phyloP scores from a whole-genome alignment of 2,113 vertebrate species.

The Eonycteris spelaea region DNA sequence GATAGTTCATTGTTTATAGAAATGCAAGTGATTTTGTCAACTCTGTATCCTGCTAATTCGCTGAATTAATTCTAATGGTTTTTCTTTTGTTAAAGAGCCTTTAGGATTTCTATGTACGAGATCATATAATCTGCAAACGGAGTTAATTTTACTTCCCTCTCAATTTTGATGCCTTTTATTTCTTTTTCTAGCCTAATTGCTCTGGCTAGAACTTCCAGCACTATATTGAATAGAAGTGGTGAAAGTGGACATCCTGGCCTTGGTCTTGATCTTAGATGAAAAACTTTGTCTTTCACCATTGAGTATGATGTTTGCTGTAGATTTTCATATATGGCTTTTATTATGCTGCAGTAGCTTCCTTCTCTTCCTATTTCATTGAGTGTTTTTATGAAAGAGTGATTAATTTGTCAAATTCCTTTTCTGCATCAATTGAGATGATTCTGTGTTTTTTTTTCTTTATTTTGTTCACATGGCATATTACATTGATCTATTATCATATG shows the following conservation, averaged over 20 bases:
- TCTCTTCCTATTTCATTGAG: not conserved
- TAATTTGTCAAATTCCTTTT: not conserved
- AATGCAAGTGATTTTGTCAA: not conserved
- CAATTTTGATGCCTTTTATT: not conserved
- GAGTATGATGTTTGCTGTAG: not conserved
- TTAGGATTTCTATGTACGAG: not conserved
- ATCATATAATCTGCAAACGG: not conserved
- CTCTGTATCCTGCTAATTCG: not conserved
- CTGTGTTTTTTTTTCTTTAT: not conserved
- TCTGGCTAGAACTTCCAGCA: not conserved
- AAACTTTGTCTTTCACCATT: not conserved
- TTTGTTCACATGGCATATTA: not conserved
- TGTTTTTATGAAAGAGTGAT: not conserved
- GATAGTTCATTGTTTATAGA: not conserved
- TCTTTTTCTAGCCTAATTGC: not conserved
- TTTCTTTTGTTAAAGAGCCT: not conserved
- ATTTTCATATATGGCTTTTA: not conserved
- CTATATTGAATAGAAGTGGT: not conserved
- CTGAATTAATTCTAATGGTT: not conserved
- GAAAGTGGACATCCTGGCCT: not conserved
- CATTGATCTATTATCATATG: not conserved
- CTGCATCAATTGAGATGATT: not conserved
- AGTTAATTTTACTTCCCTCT: not conserved
- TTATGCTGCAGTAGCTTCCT: not conserved
- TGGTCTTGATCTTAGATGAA: not conserved